Conservation (phyloP, 1,140 invertebrate species). For the Bombyx mori region DNA sequence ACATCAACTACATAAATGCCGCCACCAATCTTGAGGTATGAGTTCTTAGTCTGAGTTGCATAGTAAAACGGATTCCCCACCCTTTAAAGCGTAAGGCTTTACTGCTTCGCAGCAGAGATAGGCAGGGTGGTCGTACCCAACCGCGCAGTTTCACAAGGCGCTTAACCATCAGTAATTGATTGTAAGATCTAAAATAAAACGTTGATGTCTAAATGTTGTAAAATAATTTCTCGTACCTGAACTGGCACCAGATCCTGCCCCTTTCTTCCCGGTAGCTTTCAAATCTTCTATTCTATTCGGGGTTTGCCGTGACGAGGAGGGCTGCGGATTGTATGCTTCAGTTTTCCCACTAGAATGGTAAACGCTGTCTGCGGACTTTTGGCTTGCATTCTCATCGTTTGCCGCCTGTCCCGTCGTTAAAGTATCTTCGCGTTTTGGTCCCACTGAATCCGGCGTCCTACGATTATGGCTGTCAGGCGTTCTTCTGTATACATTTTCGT, state of each 20-base stretch:
- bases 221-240: slow-evolving; percentile 32
- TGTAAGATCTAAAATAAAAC: too few species aligned
- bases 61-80: too few species aligned
- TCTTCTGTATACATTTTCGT: slow-evolving; percentile 49
- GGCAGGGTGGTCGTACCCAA: too few species aligned
- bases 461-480: slow-evolving; percentile 41
- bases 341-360: slow-evolving; percentile 55
- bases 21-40: too few species aligned
- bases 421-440: slow-evolving; percentile 44
- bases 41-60: too few species aligned
- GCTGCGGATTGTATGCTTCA: slow-evolving; percentile 49
- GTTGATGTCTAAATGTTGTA: too few species aligned
- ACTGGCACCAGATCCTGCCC: slow-evolving; percentile 57
- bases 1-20: too few species aligned
- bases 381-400: slow-evolving; percentile 59
- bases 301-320: slow-evolving; percentile 57
- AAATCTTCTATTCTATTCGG: slow-evolving; percentile 64
- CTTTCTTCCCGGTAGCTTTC: slow-evolving; percentile 55
- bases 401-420: slow-evolving; percentile 32
- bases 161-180: too few species aligned
- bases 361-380: slow-evolving; percentile 60
- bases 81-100: too few species aligned
- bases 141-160: too few species aligned
- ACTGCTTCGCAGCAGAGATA: too few species aligned
- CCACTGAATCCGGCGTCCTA: slow-evolving; percentile 50